Base-by-base conservation (phyloP, 2,113 vertebrate species). In the Ahaetulla prasina region DNA sequence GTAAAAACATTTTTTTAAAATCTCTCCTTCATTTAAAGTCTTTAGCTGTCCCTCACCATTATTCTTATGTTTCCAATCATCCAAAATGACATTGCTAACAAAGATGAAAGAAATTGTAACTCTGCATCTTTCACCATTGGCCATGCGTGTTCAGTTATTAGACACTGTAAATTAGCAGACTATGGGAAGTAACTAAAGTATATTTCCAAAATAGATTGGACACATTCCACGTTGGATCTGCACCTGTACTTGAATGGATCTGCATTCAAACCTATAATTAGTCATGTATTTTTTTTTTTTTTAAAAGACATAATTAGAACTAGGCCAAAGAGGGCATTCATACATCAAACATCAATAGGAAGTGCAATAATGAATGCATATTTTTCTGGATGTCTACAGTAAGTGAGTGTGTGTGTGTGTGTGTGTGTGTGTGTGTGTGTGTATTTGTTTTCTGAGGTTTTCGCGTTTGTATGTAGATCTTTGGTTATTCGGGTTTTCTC, bases 11-110 rank as follows among this genome's bases (percentile, higher is more conserved):
- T 92, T 50, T 53, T 53, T 96, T 95, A 93, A 89, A 89, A 90
- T 95, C 96, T 95, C 95, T 95, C 94, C 95, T 95, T 94, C 94
- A 90, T 85, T 95, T 54, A 93, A 95, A 95, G 95, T 60, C 50
- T 85, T 89, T 22, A 53, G 90, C 92, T 94, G 90, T 89, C 86
- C 93, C 92, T 53, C 30, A 87, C 90, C 92, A 87, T 90, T 52
- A 91, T 43, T 92, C 93, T 92, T 90, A 85, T 63, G 92, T 90
- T 25, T 94, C 89, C 84, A 90, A 91, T 89, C 91, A 74, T 91
- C 89, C 89, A 60, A 91, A 60, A 90, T 52, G 94, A 92, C 68
- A 91, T 87, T 92, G 45, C 91, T 92, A 92, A 87, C 89, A 92
- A 89, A 95, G 94, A 94, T 3, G 5, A 96, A 91, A 39, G 93